These are phyloP conservation scores for Coenonympha arcania DNA, from an alignment of 2,888 invertebrate species.

Conservation along the genomic window DNA sequence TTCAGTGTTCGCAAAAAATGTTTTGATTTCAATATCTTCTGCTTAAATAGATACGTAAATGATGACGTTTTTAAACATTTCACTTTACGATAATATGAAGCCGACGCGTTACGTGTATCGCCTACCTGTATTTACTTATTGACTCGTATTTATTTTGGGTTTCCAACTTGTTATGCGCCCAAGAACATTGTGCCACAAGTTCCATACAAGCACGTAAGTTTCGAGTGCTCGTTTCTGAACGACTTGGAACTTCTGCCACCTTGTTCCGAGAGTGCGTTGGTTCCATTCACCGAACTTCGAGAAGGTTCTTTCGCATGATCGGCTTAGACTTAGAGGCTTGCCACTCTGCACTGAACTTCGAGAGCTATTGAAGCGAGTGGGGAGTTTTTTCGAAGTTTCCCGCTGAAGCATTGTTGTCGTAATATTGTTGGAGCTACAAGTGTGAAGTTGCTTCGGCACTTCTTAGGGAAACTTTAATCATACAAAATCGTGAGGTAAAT, in stretches of 20 bases:
- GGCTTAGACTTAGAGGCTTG: slow-evolving; percentile 69
- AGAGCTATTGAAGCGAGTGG: slow-evolving; percentile 55
- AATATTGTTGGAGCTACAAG: slow-evolving; percentile 23
- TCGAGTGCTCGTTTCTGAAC: slow-evolving; percentile 43
- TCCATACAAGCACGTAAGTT: slow-evolving; percentile 41
- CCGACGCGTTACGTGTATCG: no score
- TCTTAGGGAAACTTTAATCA: not conserved
- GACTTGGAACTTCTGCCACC: slow-evolving; percentile 56
- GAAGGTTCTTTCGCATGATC: slow-evolving; percentile 59
- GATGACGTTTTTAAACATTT: no score
- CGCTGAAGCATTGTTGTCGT: slow-evolving; percentile 50
- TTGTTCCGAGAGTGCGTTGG: slow-evolving; percentile 48
- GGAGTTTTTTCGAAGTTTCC: slow-evolving; percentile 46
- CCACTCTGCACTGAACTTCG: slow-evolving; percentile 49
- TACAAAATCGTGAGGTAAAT: not conserved
- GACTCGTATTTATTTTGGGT: not conserved
- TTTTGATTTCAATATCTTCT: no score
- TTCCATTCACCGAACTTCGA: slow-evolving; percentile 58
- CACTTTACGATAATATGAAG: no score
- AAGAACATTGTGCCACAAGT: slow-evolving; percentile 22
- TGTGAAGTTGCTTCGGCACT: slow-evolving; percentile 4
- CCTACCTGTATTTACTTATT: no score
- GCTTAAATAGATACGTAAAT: no score
- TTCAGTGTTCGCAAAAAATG: no score
- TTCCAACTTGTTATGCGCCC: not conserved